Conservation (phyloP, 2,797 vertebrate species). For the Gorsachius magnificus region DNA sequence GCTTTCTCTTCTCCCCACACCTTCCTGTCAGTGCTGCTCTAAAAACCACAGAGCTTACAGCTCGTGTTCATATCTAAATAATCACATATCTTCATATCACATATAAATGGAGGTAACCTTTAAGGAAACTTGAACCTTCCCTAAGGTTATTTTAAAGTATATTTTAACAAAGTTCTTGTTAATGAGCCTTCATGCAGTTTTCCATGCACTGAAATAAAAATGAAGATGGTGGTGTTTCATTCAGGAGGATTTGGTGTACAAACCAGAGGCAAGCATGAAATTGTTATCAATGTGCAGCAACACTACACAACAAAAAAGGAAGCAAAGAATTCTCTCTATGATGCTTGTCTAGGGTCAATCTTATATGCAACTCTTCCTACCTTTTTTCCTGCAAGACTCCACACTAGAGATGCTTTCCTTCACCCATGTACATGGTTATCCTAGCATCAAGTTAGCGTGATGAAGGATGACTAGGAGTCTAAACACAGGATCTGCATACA, state of each 20-base stretch:
- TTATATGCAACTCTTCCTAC: not conserved
- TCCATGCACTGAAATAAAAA: not conserved
- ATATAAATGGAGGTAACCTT: not conserved
- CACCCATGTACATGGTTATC: accelerated
- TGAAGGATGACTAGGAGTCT: not conserved
- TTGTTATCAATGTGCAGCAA: not conserved
- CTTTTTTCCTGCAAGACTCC: not conserved
- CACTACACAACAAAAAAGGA: not conserved
- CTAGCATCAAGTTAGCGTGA: not conserved
- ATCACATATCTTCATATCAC: too few relatives aligned
- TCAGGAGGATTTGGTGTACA: not conserved
- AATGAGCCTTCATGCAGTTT: not conserved
- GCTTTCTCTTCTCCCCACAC: not conserved
- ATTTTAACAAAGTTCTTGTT: not conserved
- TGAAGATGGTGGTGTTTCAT: not conserved
- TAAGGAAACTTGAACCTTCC: not conserved
- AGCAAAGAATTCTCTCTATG: not conserved
- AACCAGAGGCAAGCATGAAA: not conserved
- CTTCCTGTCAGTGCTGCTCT: not conserved
- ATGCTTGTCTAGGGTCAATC: not conserved
- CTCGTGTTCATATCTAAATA: not conserved
- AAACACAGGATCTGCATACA: not conserved
- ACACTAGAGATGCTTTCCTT: not conserved
- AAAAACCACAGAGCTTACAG: accelerated
- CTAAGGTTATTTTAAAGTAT: not conserved